Percentiles rank a stretch among this genome's conserved stretches.
These are phyloP conservation scores for Polietes domitor DNA, from an alignment of 2,888 invertebrate species.

Conservation along the genomic window DNA sequence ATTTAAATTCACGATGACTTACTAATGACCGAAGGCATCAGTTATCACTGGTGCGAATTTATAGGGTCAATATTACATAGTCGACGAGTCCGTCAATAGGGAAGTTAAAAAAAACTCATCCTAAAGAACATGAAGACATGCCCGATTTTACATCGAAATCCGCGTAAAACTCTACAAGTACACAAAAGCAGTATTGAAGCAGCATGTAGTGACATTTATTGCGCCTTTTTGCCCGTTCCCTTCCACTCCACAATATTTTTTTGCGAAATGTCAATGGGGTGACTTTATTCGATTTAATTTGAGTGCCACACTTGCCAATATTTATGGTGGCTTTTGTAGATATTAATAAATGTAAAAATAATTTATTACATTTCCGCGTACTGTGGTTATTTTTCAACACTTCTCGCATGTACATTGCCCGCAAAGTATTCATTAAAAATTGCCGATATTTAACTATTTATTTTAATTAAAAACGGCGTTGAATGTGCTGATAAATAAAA, in stretches of 20 bases:
- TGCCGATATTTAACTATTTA: neutral
- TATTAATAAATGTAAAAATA: conserved; percentile 52
- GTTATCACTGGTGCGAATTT: no score
- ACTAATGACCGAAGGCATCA: no score
- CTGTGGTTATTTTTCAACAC: neutral
- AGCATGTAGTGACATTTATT: conserved; percentile 22
- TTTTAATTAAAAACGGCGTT: neutral
- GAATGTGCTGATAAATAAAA: neutral
- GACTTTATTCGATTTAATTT: conserved; percentile 32
- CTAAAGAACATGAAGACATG: no score
- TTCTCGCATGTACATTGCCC: neutral
- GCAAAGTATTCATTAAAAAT: no score
- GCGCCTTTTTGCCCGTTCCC: neutral
- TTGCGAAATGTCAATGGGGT: neutral
- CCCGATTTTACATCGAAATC: neutral
- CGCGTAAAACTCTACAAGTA: neutral
- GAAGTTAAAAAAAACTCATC: no score
- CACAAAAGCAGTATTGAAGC: neutral
- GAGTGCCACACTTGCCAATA: conserved; percentile 39
- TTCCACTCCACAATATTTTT: neutral
- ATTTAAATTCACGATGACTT: no score
- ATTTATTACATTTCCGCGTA: conserved; percentile 42
- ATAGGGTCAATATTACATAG: no score
- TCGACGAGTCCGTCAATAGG: no score
- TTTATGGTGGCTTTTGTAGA: conserved; percentile 59